Evolutionary conservation across 2,113 vertebrate species (phyloP).

Genomic region (Corvus hawaiiensis): DNA sequence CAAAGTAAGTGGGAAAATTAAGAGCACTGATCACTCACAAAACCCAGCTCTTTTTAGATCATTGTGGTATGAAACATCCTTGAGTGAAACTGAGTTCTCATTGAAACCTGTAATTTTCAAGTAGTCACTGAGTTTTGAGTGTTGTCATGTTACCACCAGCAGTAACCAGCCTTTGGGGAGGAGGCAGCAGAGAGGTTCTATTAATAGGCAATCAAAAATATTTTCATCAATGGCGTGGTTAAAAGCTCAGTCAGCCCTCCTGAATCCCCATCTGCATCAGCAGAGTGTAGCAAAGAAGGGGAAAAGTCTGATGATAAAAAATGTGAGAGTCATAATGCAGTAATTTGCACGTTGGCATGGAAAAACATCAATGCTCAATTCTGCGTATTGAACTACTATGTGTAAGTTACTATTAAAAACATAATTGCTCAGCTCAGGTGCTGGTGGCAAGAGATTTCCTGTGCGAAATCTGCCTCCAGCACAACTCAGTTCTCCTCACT

Average conservation of each 20-base stretch:
- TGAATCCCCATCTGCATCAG: not conserved
- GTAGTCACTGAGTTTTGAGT: not conserved
- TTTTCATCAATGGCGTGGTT: not conserved
- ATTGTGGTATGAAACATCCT: not conserved
- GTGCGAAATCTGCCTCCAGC: not conserved
- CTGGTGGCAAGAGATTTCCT: not conserved
- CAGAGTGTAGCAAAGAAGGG: not conserved
- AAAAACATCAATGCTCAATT: not conserved
- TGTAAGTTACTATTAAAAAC: not conserved
- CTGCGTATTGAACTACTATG: not conserved
- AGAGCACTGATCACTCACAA: not conserved
- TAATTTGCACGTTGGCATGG: not conserved
- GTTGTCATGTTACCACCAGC: not conserved
- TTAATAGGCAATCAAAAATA: not conserved
- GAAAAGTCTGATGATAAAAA: not conserved
- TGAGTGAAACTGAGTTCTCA: not conserved
- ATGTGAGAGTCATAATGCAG: not conserved
- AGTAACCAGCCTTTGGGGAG: not conserved
- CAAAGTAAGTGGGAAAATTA: not conserved
- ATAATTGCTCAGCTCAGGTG: not conserved
- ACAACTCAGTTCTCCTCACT: not conserved
- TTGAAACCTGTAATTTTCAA: constrained; percentile 17
- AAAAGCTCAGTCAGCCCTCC: not conserved
- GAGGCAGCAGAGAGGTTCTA: constrained; percentile 47
- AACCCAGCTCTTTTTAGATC: not conserved